Base-by-base conservation (phyloP, 2,113 vertebrate genomes). In the Acrocephalus kingi region DNA sequence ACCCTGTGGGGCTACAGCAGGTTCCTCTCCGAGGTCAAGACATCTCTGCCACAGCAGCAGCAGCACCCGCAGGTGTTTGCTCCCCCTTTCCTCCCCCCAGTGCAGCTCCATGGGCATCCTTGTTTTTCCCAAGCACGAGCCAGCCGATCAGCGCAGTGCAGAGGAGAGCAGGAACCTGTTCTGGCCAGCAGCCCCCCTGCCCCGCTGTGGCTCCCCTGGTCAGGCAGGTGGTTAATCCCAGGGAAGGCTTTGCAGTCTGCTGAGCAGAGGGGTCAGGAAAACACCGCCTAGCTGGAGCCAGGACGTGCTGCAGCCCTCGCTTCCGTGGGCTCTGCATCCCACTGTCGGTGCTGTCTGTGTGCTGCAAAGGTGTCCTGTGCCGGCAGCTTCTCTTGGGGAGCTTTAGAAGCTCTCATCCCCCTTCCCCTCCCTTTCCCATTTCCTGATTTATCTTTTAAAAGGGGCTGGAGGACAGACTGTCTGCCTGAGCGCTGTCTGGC, bases 271-370 rank as follows among this genome's bases (percentile, higher is more conserved):
- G 20, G 17, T 86, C 72, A 77, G 86, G 73, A 71, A 18, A 71
- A 19, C 5, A 6, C 18, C 11, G 43, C 81, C 51, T 93, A 74
- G 89, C 55, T 41, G 81, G 56, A 63, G 77, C 18, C 68, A 82
- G 87, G 77, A 74, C 3, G 2, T 2, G 41, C 72, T 37, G 31
- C 58, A 90, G 73, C 64, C 59, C 12, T 46, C 2, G 46, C 56
- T 87, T 33, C 88, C 4, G 2, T 77, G 9, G 13, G 20, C 48
- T 80, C 67, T 62, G 39, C 61, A 30, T 30, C 56, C 64, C 0
- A 0, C 55, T 16, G 67, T 8, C 27, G 0, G 39, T 30, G 1
- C 54, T 45, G 46, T 16, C 28, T 62, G 67, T 22, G 12, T 0
- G 0, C 54, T 62, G 52, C 0, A 0, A 64, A 46, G 41, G 18